Conservation (phyloP, 1,140 invertebrate genomes). For the Amyelois transitella region DNA sequence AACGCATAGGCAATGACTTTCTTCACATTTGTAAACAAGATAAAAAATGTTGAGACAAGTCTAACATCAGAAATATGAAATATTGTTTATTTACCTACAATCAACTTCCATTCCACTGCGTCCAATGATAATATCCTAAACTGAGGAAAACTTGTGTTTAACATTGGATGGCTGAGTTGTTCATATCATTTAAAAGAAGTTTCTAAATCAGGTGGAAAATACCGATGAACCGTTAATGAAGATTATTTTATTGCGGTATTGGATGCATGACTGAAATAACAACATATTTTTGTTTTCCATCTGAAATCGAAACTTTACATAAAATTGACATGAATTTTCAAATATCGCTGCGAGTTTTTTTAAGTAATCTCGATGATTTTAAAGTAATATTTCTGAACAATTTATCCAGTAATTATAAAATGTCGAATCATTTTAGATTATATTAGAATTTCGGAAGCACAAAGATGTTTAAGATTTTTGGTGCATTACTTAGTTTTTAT, state of each 20-base stretch:
- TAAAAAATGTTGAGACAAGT: background rate
- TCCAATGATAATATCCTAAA: background rate
- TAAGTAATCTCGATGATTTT: background rate
- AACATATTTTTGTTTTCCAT: background rate
- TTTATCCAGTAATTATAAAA: background rate
- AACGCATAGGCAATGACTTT: constrained; percentile 1
- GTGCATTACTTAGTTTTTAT: background rate
- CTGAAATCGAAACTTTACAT: background rate
- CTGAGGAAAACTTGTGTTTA: background rate
- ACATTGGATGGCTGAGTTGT: constrained; percentile 1
- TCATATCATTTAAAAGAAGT: background rate
- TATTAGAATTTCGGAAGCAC: background rate
- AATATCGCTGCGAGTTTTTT: background rate
- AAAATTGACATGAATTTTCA: background rate
- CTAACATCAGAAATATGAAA: background rate
- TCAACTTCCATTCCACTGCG: constrained; percentile 2
- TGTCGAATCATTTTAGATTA: constrained; percentile 1
- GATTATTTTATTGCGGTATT: too few relatives aligned
- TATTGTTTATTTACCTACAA: background rate
- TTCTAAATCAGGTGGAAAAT: background rate
- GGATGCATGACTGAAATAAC: background rate
- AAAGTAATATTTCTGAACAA: background rate
- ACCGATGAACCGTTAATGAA: too few relatives aligned
- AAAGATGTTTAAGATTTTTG: background rate
- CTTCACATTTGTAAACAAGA: background rate